A percentile compares a stretch with the other conserved stretches of the same genome.
Conservation (phyloP, 1,140 invertebrate genomes). For the Galleria mellonella region DNA sequence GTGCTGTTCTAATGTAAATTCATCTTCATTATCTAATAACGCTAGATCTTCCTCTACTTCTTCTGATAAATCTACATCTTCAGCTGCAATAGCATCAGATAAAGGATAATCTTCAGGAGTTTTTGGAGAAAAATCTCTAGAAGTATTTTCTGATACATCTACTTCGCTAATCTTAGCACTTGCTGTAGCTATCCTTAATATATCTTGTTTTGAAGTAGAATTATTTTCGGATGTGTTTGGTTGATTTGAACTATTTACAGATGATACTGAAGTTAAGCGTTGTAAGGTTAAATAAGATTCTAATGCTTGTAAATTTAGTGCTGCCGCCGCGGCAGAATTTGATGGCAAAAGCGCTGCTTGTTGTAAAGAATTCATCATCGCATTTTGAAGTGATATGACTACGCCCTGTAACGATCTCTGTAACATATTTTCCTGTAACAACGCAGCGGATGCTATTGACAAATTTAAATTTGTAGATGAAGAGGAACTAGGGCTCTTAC, state of each 20-base stretch:
- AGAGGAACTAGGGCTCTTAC: constrained; percentile 64
- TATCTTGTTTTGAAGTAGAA: constrained; percentile 66
- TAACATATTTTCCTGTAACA: constrained; percentile 75
- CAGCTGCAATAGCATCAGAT: constrained; percentile 69
- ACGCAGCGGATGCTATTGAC: constrained; percentile 69
- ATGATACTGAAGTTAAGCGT: constrained; percentile 76
- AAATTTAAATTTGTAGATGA: constrained; percentile 61
- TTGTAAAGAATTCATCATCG: constrained; percentile 84
- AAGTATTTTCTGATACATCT: constrained; percentile 61
- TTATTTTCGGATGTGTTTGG: constrained; percentile 42
- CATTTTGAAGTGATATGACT: constrained; percentile 84
- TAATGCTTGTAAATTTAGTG: constrained; percentile 86
- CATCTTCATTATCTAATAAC: constrained; percentile 75
- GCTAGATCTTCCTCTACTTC: constrained; percentile 78
- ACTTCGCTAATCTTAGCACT: constrained; percentile 77
- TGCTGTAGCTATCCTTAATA: constrained; percentile 75
- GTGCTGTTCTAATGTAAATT: constrained; percentile 71
- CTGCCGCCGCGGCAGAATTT: constrained; percentile 85
- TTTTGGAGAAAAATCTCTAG: constrained; percentile 60
- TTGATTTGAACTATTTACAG: constrained; percentile 58
- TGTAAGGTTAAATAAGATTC: constrained; percentile 89
- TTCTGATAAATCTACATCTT: constrained; percentile 77
- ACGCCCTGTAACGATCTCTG: constrained; percentile 81
- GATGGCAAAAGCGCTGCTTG: constrained; percentile 84
- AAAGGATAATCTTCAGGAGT: constrained; percentile 64